Conservation (phyloP, 2,888 invertebrate genomes). For the Ochlodes sylvanus region DNA sequence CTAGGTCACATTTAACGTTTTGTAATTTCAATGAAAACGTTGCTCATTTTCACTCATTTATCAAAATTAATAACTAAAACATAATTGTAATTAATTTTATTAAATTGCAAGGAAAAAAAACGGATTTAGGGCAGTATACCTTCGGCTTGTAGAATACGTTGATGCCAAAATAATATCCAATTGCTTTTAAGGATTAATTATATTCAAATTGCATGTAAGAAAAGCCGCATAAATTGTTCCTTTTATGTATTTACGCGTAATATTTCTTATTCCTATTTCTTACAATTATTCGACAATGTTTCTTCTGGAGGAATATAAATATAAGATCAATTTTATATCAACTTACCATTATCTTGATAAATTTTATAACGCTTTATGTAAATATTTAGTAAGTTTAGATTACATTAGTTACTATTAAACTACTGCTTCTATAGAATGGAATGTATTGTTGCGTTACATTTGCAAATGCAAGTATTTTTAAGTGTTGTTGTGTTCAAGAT, state of each 20-base stretch:
- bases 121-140: not conserved
- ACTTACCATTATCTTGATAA: not conserved
- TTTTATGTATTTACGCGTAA: slow-evolving; percentile 9
- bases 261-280: not conserved
- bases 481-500: slow-evolving; percentile 6
- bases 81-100: not conserved
- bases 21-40: no score
- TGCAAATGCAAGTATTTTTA: slow-evolving; percentile 3
- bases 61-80: no score
- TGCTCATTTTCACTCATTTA: no score
- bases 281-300: not conserved
- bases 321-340: slow-evolving; percentile 3
- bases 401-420: not conserved
- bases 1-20: no score
- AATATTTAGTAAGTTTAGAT: slow-evolving; percentile 14
- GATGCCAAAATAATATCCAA: slow-evolving; percentile 68
- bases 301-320: slow-evolving; percentile 1
- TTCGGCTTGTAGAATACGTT: slow-evolving; percentile 44
- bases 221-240: slow-evolving; percentile 1
- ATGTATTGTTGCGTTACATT: not conserved
- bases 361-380: slow-evolving; percentile 7
- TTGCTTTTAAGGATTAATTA: slow-evolving; percentile 40
- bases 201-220: not conserved
- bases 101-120: not conserved
- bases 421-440: not conserved